Percentiles rank a stretch among this genome's conserved stretches.
Evolutionary conservation across 1,140 invertebrate genomes (phyloP).

Genomic region (Myzus persicae): DNA sequence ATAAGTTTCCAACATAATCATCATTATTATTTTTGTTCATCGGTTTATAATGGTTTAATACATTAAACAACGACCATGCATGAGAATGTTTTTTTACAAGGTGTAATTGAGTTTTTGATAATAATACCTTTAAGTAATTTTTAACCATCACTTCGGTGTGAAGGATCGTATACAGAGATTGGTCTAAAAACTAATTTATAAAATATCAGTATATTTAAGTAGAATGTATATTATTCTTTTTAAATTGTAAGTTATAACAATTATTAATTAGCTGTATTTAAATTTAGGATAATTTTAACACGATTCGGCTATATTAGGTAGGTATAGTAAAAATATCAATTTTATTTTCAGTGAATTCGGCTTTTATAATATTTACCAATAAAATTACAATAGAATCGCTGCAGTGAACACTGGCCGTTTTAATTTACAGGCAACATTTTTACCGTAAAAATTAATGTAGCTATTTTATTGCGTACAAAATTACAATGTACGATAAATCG

Average conservation of each 20-base stretch:
- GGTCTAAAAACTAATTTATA: not conserved
- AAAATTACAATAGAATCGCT: not conserved
- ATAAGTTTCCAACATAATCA: slow-evolving; percentile 23
- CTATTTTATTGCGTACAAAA: not conserved
- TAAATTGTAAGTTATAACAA: not conserved
- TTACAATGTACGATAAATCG: not conserved
- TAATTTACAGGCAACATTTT: not conserved
- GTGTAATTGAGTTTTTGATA: not conserved
- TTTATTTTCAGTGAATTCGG: not conserved
- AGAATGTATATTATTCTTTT: not conserved
- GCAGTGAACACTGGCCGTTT: not conserved
- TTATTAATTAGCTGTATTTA: not conserved
- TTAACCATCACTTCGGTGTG: not conserved
- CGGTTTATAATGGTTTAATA: not conserved
- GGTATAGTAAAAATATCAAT: not conserved
- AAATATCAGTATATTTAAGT: not conserved
- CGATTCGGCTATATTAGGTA: too few relatives aligned
- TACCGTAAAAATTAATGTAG: not conserved
- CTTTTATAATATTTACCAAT: not conserved
- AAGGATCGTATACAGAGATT: not conserved
- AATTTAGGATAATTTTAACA: not conserved
- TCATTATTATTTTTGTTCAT: not conserved
- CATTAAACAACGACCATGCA: not conserved
- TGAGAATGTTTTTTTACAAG: not conserved
- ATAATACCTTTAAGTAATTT: not conserved